Conservation (phyloP, 2,888 invertebrate species). For the Drosophila demipolita region DNA sequence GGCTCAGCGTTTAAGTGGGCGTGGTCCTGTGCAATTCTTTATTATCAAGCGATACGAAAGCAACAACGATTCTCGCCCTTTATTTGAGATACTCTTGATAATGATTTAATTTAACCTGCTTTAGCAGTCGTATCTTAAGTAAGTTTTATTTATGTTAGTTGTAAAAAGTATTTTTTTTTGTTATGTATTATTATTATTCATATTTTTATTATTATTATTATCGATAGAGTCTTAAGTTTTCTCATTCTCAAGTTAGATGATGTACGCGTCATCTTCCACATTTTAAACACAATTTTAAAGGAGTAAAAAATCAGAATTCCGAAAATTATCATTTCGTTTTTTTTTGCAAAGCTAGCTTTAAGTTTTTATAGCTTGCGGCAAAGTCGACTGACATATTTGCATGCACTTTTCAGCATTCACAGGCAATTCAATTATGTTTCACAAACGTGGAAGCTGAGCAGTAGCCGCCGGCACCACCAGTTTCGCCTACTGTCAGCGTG, state of each 20-base stretch:
- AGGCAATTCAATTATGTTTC: background rate
- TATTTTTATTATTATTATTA: background rate
- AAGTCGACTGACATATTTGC: background rate
- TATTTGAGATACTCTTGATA: background rate
- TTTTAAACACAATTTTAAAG: background rate
- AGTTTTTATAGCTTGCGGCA: background rate
- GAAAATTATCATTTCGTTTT: background rate
- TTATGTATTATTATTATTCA: background rate
- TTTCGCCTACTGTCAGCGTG: background rate
- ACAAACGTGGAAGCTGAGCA: background rate
- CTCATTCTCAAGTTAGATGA: background rate
- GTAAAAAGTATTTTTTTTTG: background rate
- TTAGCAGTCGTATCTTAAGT: background rate
- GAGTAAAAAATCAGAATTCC: background rate
- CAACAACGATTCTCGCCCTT: background rate
- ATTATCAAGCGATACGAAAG: background rate
- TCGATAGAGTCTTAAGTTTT: background rate
- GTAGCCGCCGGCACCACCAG: background rate
- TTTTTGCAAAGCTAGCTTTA: background rate
- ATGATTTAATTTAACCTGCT: background rate
- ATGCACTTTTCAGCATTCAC: background rate
- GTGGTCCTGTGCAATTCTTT: constrained; percentile 20
- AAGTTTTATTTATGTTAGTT: background rate
- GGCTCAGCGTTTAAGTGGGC: constrained; percentile 54
- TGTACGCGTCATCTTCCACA: background rate